phyloP scores from a whole-genome alignment of 64 coral and sea anemone genomes.

The Acropora yongei region DNA sequence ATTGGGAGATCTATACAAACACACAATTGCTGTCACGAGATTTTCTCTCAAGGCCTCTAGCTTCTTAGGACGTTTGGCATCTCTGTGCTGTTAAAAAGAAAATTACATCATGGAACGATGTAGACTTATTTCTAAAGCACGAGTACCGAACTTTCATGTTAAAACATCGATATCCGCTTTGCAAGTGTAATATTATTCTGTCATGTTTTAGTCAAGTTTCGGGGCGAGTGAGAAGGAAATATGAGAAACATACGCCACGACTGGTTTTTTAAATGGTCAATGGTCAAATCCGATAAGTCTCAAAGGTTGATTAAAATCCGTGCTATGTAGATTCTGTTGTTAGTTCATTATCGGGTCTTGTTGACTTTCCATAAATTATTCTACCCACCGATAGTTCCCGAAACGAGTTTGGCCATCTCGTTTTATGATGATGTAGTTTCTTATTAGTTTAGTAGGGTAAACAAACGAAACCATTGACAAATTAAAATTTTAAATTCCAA shows the following conservation, averaged over 20 bases:
- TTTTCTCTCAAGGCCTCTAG: neutral
- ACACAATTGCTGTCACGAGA: too few relatives aligned
- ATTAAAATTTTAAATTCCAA: constrained; percentile 14
- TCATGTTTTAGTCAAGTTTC: neutral
- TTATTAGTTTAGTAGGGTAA: constrained; percentile 18
- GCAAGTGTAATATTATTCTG: too few relatives aligned
- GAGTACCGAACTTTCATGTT: neutral
- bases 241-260: neutral
- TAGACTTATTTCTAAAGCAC: too few relatives aligned
- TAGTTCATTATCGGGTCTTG: neutral
- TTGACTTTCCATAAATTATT: neutral
- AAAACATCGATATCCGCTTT: neutral
- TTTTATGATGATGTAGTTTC: neutral
- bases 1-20: too few relatives aligned
- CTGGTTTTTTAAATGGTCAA: neutral
- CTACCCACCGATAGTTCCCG: neutral
- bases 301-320: neutral
- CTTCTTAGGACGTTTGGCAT: neutral
- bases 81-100: neutral
- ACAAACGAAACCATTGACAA: neutral
- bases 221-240: too few relatives aligned
- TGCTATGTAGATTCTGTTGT: neutral
- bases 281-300: neutral
- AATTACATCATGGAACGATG: neutral
- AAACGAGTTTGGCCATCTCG: too few relatives aligned